phyloP scores from a whole-genome alignment of 1,140 invertebrate species.

The Aphidius ervi region DNA sequence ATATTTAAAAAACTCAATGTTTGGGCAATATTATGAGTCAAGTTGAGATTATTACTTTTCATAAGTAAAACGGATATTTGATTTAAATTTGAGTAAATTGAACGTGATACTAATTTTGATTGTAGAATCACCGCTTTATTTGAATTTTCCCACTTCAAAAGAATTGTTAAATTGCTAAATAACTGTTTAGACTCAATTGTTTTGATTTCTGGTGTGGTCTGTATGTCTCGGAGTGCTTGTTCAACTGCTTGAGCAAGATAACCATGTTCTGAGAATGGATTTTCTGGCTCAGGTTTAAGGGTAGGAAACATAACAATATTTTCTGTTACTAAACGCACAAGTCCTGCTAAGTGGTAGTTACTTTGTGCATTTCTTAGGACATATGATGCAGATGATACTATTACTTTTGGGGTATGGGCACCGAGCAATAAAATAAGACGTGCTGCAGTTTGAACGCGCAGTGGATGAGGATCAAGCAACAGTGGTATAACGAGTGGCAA shows the following conservation, averaged over 20 bases:
- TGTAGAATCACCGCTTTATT: conserved; percentile 43
- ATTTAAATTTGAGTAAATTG: conserved; percentile 50
- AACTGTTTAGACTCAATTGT: conserved; percentile 36
- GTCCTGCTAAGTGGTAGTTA: conserved; percentile 50
- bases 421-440: conserved; percentile 47
- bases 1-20: conserved; percentile 49
- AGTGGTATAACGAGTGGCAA: conserved; percentile 40
- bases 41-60: conserved; percentile 41
- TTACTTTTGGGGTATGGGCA: conserved; percentile 42
- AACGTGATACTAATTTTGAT: conserved; percentile 49
- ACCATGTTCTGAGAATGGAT: conserved; percentile 43
- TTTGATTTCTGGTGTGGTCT: conserved; percentile 33
- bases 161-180: conserved; percentile 51
- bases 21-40: conserved; percentile 50
- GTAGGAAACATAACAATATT: conserved; percentile 50
- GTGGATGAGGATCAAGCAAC: conserved; percentile 40
- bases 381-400: conserved; percentile 43
- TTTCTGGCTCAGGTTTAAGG: conserved; percentile 51
- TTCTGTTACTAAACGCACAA: conserved; percentile 51
- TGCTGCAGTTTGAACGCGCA: conserved; percentile 53
- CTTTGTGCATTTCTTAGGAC: conserved; percentile 45
- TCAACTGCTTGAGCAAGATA: conserved; percentile 55
- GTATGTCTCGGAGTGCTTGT: conserved; percentile 46
- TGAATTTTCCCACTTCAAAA: conserved; percentile 56
- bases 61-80: conserved; percentile 47